phyloP scores from a whole-genome alignment of 2,113 vertebrate species.

The Spea multiplicata region DNA sequence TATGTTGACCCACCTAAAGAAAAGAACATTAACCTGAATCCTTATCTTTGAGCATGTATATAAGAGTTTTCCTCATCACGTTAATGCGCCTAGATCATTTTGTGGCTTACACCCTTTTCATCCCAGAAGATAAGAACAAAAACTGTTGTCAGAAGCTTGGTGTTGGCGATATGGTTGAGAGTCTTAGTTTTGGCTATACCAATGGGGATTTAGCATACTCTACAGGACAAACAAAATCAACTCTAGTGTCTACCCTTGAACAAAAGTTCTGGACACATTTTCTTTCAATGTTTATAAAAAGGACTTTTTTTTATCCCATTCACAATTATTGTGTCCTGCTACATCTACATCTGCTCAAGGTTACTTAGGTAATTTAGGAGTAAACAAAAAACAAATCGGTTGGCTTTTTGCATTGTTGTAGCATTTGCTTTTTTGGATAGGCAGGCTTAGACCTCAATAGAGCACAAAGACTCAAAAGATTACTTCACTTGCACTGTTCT shows the following conservation, averaged over 20 bases:
- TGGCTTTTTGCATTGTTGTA: conserved; percentile 62
- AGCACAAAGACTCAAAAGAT: accelerated
- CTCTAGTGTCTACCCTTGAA: not conserved
- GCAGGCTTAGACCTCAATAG: not conserved
- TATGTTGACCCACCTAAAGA: conserved; percentile 65
- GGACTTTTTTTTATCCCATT: conserved; percentile 64
- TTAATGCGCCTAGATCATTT: conserved; percentile 66
- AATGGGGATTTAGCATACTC: conserved; percentile 47
- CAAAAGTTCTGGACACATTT: not conserved
- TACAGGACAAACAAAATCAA: accelerated
- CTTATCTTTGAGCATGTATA: conserved; percentile 76
- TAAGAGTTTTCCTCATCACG: conserved; percentile 61
- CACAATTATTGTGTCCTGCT: conserved; percentile 54
- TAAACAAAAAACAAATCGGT: conserved; percentile 56
- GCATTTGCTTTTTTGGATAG: conserved; percentile 56
- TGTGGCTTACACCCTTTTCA: conserved; percentile 56
- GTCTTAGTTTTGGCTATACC: conserved; percentile 58
- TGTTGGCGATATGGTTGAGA: conserved; percentile 55
- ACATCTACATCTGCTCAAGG: conserved; percentile 53
- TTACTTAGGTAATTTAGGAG: conserved; percentile 53
- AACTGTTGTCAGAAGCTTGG: conserved; percentile 24
- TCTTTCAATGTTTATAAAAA: conserved; percentile 63
- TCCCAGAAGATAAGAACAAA: conserved; percentile 66
- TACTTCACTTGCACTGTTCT: conserved; percentile 61
- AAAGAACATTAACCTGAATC: conserved; percentile 73